Evolutionary conservation across 2,888 invertebrate species (phyloP).

Genomic region (Drosophila emarginata): DNA sequence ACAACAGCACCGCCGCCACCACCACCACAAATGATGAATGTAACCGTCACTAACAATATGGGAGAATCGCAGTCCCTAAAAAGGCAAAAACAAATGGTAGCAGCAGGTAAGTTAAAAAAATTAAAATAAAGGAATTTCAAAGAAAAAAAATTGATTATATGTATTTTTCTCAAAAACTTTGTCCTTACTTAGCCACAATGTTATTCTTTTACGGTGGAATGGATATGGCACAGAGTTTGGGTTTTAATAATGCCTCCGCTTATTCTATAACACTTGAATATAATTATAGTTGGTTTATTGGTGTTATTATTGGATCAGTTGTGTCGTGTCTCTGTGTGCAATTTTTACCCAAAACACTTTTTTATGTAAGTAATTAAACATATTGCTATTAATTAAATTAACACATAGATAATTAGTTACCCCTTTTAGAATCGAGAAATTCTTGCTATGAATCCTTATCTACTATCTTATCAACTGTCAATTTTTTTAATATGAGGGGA

Average conservation of each 20-base stretch:
- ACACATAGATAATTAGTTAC: no score
- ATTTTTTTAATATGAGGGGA: not conserved
- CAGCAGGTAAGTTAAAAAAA: not conserved
- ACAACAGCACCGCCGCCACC: not conserved
- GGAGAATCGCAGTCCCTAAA: not conserved
- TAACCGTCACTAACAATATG: not conserved
- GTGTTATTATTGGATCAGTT: slow-evolving; percentile 69
- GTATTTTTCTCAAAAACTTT: slow-evolving; percentile 22
- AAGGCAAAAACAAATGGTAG: not conserved
- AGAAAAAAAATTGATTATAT: not conserved
- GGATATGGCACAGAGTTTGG: slow-evolving; percentile 71
- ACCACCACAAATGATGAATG: not conserved
- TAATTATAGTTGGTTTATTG: slow-evolving; percentile 76
- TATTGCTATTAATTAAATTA: not conserved
- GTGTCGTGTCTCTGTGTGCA: slow-evolving; percentile 51
- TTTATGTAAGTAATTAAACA: slow-evolving; percentile 48
- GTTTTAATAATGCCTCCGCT: slow-evolving; percentile 51
- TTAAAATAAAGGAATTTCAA: not conserved
- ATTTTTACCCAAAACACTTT: slow-evolving; percentile 48
- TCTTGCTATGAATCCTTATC: not conserved
- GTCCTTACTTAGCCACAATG: not conserved
- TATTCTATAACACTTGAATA: slow-evolving; percentile 46
- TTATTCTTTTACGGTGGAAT: slow-evolving; percentile 58
- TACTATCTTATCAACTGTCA: slow-evolving; percentile 2
- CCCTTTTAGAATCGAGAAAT: not conserved